Conservation (phyloP, 2,888 invertebrate genomes). For the Nezara viridula region DNA sequence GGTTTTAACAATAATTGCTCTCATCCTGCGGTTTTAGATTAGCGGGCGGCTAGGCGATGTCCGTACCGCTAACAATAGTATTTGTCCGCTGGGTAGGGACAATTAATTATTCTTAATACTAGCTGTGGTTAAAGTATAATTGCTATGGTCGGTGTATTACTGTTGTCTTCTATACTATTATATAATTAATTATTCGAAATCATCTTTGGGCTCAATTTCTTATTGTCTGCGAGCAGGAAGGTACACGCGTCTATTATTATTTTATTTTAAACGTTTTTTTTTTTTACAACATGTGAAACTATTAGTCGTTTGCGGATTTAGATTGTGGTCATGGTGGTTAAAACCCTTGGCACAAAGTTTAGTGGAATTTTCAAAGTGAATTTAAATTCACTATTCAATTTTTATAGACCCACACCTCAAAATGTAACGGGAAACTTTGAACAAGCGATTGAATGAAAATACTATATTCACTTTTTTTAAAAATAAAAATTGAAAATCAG, state of each 20-base stretch:
- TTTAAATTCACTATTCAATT: too few species aligned
- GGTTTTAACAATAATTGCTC: conserved; percentile 14
- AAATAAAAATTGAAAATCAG: too few species aligned
- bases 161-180: background rate
- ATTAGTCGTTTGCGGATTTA: too few species aligned
- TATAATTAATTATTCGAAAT: background rate
- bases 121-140: background rate
- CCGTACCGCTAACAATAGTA: background rate
- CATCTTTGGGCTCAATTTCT: background rate
- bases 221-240: background rate
- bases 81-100: background rate
- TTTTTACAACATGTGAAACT: too few species aligned
- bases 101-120: background rate
- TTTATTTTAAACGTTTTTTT: background rate
- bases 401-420: too few species aligned
- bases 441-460: too few species aligned
- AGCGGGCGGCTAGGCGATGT: background rate
- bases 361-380: too few species aligned
- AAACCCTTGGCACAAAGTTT: too few species aligned
- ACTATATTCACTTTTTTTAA: too few species aligned
- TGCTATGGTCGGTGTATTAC: background rate
- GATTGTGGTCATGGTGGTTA: too few species aligned
- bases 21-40: conserved; percentile 13
- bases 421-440: too few species aligned
- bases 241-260: background rate